A percentile compares a stretch with the other conserved stretches of the same genome.
Evolutionary conservation across 2,113 vertebrate species (phyloP).

Genomic region (Dicerorhinus sumatrensis): DNA sequence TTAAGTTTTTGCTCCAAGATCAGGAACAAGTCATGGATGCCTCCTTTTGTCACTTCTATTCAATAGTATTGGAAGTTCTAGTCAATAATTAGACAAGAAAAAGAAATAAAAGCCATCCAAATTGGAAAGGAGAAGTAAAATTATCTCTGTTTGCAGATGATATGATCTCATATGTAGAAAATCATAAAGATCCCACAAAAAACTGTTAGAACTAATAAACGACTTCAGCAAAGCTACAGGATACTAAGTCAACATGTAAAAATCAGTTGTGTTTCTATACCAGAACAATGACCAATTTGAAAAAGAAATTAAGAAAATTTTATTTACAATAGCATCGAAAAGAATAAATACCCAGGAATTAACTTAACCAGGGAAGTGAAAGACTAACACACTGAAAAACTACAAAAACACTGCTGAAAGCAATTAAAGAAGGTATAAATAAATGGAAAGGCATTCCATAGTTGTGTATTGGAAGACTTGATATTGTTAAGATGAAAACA

Average conservation of each 20-base stretch:
- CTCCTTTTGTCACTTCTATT: background rate
- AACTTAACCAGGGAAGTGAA: background rate
- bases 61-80: background rate
- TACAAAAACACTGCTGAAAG: background rate
- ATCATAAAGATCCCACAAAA: background rate
- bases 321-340: background rate
- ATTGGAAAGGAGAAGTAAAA: background rate
- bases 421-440: background rate
- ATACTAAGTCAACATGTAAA: background rate
- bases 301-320: background rate
- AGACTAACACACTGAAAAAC: background rate
- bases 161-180: background rate
- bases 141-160: background rate
- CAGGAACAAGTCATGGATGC: background rate
- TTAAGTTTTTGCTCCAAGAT: background rate
- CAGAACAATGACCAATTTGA: background rate
- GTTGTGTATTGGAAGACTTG: background rate
- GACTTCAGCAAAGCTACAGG: background rate
- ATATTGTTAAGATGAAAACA: too few relatives aligned
- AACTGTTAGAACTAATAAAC: background rate
- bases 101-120: background rate
- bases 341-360: background rate
- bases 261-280: background rate
- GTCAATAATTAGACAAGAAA: background rate
- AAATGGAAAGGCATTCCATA: too few relatives aligned